Evolutionary conservation across 2,888 invertebrate species (phyloP).

Genomic region (Callyntrura sp.): DNA sequence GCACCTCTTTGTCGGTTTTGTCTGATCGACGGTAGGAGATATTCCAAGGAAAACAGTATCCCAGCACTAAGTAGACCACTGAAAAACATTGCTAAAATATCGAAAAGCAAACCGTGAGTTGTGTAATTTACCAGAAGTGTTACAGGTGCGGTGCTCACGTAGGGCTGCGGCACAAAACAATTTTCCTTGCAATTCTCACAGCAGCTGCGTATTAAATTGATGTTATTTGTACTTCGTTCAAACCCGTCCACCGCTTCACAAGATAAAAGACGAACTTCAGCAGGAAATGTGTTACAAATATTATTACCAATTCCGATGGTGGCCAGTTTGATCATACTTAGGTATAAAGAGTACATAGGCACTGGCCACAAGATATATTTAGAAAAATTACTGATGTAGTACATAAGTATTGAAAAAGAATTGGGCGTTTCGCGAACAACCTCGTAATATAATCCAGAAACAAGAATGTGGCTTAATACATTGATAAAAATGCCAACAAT

Average conservation of each 20-base stretch:
- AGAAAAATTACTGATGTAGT: not conserved
- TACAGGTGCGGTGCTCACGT: not conserved
- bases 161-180: not conserved
- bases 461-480: not conserved
- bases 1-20: not conserved
- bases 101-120: constrained; percentile 8
- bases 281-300: not conserved
- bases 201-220: not conserved
- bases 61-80: not conserved
- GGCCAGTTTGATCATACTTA: not conserved
- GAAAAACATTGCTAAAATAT: not conserved
- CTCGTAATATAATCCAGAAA: not conserved
- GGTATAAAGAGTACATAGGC: not conserved
- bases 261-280: not conserved
- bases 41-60: not conserved
- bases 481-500: not conserved
- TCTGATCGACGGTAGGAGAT: not conserved
- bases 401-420: not conserved
- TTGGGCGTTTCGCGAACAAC: too few relatives aligned
- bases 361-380: not conserved
- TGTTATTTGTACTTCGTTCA: too few relatives aligned
- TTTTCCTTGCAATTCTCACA: not conserved
- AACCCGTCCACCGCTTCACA: not conserved
- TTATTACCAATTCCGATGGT: not conserved
- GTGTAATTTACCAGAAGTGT: not conserved